These are phyloP conservation scores for Dryocosmus kuriphilus DNA, from an alignment of 2,888 invertebrate genomes.

Conservation along the genomic window DNA sequence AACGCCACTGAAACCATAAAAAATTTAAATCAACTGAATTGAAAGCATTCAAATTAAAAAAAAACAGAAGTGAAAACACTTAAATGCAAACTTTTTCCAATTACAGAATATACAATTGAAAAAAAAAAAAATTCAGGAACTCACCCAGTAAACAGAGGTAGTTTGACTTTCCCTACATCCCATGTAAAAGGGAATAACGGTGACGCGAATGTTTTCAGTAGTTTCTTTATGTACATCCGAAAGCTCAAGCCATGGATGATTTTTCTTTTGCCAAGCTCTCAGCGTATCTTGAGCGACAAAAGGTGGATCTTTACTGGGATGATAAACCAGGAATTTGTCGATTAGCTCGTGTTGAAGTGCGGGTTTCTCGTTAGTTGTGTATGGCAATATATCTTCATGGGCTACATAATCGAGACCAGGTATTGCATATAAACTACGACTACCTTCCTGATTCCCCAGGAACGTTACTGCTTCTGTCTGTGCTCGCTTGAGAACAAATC, in stretches of 20 bases:
- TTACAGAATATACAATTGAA: conserved; percentile 10
- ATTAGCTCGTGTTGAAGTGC: conserved; percentile 97
- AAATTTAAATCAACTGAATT: neutral
- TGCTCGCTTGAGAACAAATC: conserved; percentile 84
- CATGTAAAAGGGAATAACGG: conserved; percentile 99
- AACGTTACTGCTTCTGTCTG: conserved; percentile 99
- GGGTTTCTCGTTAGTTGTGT: conserved; percentile 90
- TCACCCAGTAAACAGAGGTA: conserved; percentile 94
- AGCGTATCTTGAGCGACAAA: conserved; percentile 94
- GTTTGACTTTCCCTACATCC: conserved; percentile 95
- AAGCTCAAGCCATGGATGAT: conserved; percentile 97
- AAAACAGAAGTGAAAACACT: too few species aligned
- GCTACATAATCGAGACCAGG: conserved; percentile 98
- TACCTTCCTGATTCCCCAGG: conserved; percentile 96
- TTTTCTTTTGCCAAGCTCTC: conserved; percentile 97
- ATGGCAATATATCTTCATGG: conserved; percentile 98
- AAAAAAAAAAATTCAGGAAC: conserved; percentile 31
- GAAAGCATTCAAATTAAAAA: neutral
- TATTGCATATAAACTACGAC: conserved; percentile 95
- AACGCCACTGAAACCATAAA: conserved; percentile 88
- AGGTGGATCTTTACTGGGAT: conserved; percentile 91
- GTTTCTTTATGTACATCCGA: conserved; percentile 98
- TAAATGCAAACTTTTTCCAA: neutral
- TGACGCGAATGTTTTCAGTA: conserved; percentile 96
- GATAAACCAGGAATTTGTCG: conserved; percentile 93